phyloP scores from a whole-genome alignment of 2,797 vertebrate genomes.

The Cirrhinus molitorella region DNA sequence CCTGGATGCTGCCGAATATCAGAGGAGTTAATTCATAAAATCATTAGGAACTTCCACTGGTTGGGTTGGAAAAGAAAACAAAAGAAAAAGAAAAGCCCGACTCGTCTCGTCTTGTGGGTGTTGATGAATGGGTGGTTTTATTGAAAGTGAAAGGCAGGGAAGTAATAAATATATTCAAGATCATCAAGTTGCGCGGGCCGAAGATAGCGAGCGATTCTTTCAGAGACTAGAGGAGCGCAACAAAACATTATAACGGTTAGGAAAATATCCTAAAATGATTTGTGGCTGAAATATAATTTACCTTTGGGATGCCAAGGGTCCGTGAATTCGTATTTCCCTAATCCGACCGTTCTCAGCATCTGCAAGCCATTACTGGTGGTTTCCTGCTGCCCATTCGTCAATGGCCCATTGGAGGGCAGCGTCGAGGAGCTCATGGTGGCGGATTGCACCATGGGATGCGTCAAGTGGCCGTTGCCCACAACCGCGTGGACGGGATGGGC shows the following conservation, averaged over 20 bases:
- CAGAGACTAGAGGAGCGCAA: neutral
- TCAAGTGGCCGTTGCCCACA: constrained; percentile 91
- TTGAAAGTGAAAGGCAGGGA: constrained; percentile 56
- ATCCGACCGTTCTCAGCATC: constrained; percentile 95
- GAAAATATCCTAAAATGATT: constrained; percentile 19
- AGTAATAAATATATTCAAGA: constrained; percentile 59
- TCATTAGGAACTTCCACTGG: constrained; percentile 44
- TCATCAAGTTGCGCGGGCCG: constrained; percentile 45
- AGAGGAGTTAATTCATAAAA: constrained; percentile 46
- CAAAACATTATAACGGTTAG: neutral
- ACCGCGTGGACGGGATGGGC: constrained; percentile 85
- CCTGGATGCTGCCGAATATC: constrained; percentile 39
- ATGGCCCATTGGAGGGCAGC: constrained; percentile 59
- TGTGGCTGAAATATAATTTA: constrained; percentile 73
- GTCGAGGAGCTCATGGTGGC: constrained; percentile 62
- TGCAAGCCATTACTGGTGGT: constrained; percentile 85
- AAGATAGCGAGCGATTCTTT: constrained; percentile 35
- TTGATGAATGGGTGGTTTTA: constrained; percentile 56
- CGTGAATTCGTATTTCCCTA: constrained; percentile 98
- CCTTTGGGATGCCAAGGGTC: constrained; percentile 98
- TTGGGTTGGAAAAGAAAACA: constrained; percentile 4
- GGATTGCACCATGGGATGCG: constrained; percentile 77
- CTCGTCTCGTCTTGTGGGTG: constrained; percentile 42
- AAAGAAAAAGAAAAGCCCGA: constrained; percentile 28
- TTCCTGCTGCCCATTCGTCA: constrained; percentile 91